phyloP scores from a whole-genome alignment of 2,888 invertebrate genomes.

The Petrolisthes manimaculis region DNA sequence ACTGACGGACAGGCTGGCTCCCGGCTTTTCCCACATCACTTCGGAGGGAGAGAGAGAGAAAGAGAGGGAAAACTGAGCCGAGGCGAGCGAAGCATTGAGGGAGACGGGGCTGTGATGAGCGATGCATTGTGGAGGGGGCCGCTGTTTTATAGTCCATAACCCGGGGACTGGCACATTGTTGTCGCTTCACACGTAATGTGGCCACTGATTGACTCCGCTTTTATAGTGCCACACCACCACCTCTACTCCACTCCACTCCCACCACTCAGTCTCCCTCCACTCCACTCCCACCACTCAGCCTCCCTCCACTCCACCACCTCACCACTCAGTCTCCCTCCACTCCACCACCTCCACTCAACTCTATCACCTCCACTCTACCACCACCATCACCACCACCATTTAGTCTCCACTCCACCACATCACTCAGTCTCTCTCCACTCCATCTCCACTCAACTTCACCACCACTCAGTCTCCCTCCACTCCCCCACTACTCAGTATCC shows the following conservation, averaged over 20 bases:
- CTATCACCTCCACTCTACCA: neutral
- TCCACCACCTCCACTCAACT: neutral
- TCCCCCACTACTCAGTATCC: neutral
- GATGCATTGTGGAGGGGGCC: neutral
- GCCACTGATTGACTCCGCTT: conserved; percentile 55
- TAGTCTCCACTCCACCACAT: neutral
- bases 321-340: neutral
- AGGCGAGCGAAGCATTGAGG: neutral
- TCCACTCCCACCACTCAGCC: neutral
- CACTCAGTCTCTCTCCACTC: neutral
- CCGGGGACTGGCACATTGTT: conserved; percentile 51
- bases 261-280: neutral
- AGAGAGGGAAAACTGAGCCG: neutral
- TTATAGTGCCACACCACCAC: conserved; percentile 20
- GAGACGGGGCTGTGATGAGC: conserved; percentile 3
- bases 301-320: neutral
- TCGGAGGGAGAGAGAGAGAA: neutral
- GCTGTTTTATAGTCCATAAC: conserved; percentile 41
- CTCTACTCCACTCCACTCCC: neutral
- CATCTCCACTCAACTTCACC: neutral
- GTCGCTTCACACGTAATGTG: conserved; percentile 57
- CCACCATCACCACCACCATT: neutral
- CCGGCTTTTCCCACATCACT: neutral
- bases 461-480: neutral
- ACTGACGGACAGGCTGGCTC: conserved; percentile 26